Evolutionary conservation across 2,113 vertebrate species (phyloP), one percentile per base, ranked within the genome.

Genomic region (Mirza zaza): DNA sequence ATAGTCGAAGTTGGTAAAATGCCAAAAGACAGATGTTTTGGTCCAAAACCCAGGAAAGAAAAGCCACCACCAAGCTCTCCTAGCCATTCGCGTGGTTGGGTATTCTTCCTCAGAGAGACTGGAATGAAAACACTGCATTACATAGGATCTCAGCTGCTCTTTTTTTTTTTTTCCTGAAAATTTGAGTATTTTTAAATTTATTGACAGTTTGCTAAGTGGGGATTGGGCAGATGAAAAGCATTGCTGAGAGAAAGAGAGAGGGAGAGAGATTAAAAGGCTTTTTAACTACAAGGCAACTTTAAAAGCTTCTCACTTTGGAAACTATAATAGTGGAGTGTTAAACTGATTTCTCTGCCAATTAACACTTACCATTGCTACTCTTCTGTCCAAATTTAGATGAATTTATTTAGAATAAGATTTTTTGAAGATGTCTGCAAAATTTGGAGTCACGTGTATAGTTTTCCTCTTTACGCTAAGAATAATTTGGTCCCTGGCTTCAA

Each of bases 341-440:
- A 93, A 77, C 45, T 87, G 79, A 92, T 32, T 90, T 57, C 32
- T 77, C 36, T 77, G 39, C 87, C 82, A 52, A 1, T 90, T 91
- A 90, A 63, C 82, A 75, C 89, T 96, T 87, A 29, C 27, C 63
- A 70, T 84, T 65, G 23, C 55, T 32, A 85, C 67, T 95, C 77
- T 89, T 17, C 52, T 79, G 45, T 88, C 87, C 81, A 96, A 68
- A 92, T 88, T 84, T 94, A 92, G 39, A 79, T 57, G 7, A 14
- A 65, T 93, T 91, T 96, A 87, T 96, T 97, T 96, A 81, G 52
- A 87, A 81, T 70, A 65, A 63, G 42, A 15, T 70, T 90, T 90
- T 94, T 75, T 45, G 80, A 86, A 34, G 20, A 71, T 90, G 13
- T 86, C 20, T 85, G 83, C 83, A 76, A 90, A 91, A 57, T 61